These are phyloP conservation scores for Hyalella azteca DNA, from an alignment of 2,888 invertebrate species.

Conservation along the genomic window DNA sequence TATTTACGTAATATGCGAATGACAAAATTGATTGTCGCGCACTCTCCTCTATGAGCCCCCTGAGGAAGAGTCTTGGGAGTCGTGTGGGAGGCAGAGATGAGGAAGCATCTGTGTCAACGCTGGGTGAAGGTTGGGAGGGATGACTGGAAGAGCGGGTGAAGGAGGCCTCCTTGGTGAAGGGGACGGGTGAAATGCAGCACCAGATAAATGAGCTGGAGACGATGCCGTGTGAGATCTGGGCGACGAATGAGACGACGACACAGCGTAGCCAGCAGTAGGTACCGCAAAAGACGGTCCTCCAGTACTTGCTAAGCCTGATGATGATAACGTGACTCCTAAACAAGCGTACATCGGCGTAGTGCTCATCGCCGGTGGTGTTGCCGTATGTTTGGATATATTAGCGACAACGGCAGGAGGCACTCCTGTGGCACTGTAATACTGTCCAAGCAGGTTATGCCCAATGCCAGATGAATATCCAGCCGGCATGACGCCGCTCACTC, in stretches of 20 bases:
- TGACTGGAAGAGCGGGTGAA: conserved; percentile 54
- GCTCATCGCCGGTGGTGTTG: background rate
- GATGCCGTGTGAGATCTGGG: background rate
- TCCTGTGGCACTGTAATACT: background rate
- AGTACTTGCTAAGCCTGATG: background rate
- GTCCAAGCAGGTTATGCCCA: background rate
- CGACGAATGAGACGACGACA: background rate
- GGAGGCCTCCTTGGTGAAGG: conserved; percentile 42
- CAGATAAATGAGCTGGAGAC: background rate
- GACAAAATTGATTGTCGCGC: background rate
- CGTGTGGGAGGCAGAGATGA: conserved; percentile 50
- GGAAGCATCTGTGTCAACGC: conserved; percentile 52
- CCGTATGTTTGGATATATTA: background rate
- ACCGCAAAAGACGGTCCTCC: background rate
- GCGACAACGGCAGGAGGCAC: background rate
- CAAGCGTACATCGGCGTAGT: background rate
- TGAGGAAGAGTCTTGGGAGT: background rate
- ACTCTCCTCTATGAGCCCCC: conserved; percentile 8
- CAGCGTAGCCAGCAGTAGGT: conserved; percentile 4
- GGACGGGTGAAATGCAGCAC: conserved; percentile 13
- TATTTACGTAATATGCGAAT: too few species aligned
- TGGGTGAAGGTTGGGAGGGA: conserved; percentile 56
- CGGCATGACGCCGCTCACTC: background rate
- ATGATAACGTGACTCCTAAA: background rate
- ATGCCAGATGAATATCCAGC: background rate